phyloP scores from a whole-genome alignment of 1,140 invertebrate species.

The Orchesella cincta region DNA sequence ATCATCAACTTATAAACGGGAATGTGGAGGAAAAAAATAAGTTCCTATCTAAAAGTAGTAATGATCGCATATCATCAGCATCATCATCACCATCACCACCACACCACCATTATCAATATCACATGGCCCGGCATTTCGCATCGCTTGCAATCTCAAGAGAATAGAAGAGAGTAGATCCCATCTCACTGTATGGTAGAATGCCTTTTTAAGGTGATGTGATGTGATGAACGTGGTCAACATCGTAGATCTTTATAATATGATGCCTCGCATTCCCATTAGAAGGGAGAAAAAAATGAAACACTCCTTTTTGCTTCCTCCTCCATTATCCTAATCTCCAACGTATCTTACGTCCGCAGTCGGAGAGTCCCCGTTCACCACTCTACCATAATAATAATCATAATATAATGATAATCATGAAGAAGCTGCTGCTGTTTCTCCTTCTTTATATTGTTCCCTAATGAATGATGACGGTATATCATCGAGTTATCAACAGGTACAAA shows the following conservation, averaged over 20 bases:
- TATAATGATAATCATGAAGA: neutral
- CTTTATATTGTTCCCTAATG: neutral
- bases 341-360: neutral
- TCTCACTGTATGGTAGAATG: too few species aligned
- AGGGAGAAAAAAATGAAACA: conserved; percentile 8
- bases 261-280: too few species aligned
- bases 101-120: conserved; percentile 1
- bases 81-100: neutral
- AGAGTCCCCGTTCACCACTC: neutral
- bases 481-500: neutral
- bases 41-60: conserved; percentile 24
- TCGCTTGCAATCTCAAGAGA: too few species aligned
- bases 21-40: too few species aligned
- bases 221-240: neutral
- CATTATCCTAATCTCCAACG: neutral
- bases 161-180: too few species aligned
- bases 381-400: neutral
- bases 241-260: conserved; percentile 1
- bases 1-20: conserved; percentile 1
- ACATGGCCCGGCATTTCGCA: conserved; percentile 20
- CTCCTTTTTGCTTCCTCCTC: conserved; percentile 23
- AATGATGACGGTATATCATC: conserved; percentile 20
- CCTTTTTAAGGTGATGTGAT: conserved; percentile 9
- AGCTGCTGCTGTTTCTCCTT: neutral
- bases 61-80: conserved; percentile 19